These are phyloP conservation scores for Coregonus sp. DNA, from an alignment of 2,797 vertebrate species.

Conservation along the genomic window DNA sequence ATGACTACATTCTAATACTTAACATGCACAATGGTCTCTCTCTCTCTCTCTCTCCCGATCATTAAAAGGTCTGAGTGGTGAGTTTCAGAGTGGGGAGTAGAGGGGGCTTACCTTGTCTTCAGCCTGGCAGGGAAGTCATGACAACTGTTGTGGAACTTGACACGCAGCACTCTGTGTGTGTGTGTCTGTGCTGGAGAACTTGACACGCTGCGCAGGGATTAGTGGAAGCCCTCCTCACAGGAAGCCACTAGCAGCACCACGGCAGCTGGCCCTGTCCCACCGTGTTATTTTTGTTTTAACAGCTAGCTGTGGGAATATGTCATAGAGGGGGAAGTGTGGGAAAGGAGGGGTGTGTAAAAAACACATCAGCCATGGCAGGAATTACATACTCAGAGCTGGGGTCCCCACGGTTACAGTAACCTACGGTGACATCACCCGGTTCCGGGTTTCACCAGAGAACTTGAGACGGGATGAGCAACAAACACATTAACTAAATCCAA, in stretches of 20 bases:
- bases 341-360: neutral
- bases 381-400: neutral
- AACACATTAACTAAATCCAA: neutral
- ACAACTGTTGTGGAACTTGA: neutral
- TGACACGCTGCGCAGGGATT: constrained; percentile 17
- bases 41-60: neutral
- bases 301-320: neutral
- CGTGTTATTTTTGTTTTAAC: constrained; percentile 5
- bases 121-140: neutral
- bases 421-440: neutral
- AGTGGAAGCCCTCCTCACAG: constrained; percentile 3
- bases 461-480: neutral
- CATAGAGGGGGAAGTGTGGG: neutral
- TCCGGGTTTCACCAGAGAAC: neutral
- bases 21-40: neutral
- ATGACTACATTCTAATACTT: neutral
- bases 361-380: constrained; percentile 7
- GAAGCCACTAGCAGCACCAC: neutral
- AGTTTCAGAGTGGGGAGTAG: neutral
- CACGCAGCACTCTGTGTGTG: neutral
- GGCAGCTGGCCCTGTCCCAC: constrained; percentile 10
- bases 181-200: neutral
- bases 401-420: neutral
- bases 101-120: constrained; percentile 2
- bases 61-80: neutral